These are phyloP conservation scores for Antheraea mylitta DNA, from an alignment of 1,140 invertebrate genomes.

Conservation along the genomic window DNA sequence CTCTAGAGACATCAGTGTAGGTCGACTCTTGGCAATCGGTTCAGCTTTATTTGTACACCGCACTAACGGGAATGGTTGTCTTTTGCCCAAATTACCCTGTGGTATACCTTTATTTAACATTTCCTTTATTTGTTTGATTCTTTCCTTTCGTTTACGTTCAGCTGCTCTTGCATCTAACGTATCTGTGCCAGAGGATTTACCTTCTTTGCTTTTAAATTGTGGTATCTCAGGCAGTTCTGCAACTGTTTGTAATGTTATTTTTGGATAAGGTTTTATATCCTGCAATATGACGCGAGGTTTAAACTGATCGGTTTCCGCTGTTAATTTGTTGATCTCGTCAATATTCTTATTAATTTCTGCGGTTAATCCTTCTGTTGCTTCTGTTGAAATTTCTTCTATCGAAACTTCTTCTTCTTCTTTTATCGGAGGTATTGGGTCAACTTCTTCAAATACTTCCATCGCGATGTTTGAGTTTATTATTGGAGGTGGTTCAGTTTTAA, in stretches of 20 bases:
- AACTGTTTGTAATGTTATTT: conserved; percentile 81
- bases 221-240: conserved; percentile 81
- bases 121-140: conserved; percentile 84
- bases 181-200: conserved; percentile 55
- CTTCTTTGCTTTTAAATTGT: conserved; percentile 74
- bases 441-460: conserved; percentile 60
- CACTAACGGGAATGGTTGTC: conserved; percentile 82
- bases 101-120: conserved; percentile 79
- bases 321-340: conserved; percentile 76
- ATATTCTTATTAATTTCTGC: conserved; percentile 77
- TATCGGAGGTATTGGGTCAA: conserved; percentile 64
- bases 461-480: conserved; percentile 47
- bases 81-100: conserved; percentile 70
- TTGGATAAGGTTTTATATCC: conserved; percentile 76
- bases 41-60: conserved; percentile 79
- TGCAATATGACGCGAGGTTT: conserved; percentile 69
- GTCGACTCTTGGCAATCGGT: conserved; percentile 75
- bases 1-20: conserved; percentile 88
- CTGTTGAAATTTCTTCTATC: conserved; percentile 57
- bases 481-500: conserved; percentile 44
- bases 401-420: conserved; percentile 67
- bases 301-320: conserved; percentile 68
- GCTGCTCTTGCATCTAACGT: conserved; percentile 60
- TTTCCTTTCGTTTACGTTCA: conserved; percentile 78
- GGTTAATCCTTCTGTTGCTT: conserved; percentile 65